These are phyloP conservation scores for Pseudomyrmex dendroicus DNA, from an alignment of 1,140 invertebrate species.

Conservation along the genomic window DNA sequence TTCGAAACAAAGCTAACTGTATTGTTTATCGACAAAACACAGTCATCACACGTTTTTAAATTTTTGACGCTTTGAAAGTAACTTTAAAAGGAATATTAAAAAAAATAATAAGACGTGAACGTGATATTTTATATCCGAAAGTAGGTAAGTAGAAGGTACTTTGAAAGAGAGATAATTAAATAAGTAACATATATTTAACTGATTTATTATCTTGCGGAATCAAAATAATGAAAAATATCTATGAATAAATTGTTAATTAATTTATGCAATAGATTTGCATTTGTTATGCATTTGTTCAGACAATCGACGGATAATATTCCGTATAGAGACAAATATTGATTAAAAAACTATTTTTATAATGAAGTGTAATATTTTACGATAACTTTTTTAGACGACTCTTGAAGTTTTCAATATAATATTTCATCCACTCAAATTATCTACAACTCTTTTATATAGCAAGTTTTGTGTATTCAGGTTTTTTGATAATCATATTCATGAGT, in stretches of 20 bases:
- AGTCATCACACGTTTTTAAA: constrained; percentile 32
- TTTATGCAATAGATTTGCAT: constrained; percentile 9
- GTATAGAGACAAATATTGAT: neutral
- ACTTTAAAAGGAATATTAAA: constrained; percentile 12
- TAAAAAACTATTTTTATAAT: neutral
- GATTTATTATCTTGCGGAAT: neutral
- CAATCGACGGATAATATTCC: neutral
- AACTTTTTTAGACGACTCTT: neutral
- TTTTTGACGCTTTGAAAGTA: neutral
- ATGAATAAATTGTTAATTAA: neutral
- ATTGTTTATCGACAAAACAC: constrained; percentile 24
- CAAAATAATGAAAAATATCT: neutral
- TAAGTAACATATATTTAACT: constrained; percentile 33
- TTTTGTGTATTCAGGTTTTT: neutral
- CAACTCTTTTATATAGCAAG: neutral
- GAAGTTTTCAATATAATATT: too few relatives aligned
- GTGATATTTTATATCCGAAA: neutral
- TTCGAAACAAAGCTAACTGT: neutral
- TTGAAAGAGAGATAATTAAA: neutral
- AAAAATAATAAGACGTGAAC: neutral
- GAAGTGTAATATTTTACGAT: neutral
- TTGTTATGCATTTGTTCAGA: constrained; percentile 5
- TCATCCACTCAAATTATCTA: neutral
- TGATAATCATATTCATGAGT: neutral
- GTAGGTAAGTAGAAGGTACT: neutral